A percentile compares a stretch with the other conserved stretches of the same genome.
Conservation (phyloP, 2,797 vertebrate genomes). For the Tangara arthus region DNA sequence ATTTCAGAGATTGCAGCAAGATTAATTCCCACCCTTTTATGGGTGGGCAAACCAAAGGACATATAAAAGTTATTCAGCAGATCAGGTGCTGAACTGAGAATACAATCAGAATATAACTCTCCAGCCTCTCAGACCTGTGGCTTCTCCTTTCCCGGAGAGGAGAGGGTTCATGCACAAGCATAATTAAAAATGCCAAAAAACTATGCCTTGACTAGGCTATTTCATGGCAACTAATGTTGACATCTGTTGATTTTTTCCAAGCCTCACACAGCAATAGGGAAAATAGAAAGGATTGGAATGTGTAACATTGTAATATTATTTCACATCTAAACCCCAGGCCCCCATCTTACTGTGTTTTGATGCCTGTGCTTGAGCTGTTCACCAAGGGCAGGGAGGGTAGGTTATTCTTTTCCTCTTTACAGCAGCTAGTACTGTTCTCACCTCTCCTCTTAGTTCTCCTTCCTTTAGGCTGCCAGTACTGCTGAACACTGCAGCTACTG, state of each 20-base stretch:
- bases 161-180: neutral
- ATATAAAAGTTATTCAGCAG: neutral
- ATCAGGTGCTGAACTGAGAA: neutral
- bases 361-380: neutral
- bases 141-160: neutral
- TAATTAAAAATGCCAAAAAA: neutral
- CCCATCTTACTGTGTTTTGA: neutral
- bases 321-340: too few relatives aligned
- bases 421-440: neutral
- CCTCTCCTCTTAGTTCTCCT: neutral
- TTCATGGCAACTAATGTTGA: neutral
- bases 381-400: neutral
- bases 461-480: neutral
- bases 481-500: neutral
- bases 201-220: neutral
- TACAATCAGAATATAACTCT: neutral
- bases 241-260: neutral
- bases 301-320: neutral
- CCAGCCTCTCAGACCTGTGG: neutral
- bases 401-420: neutral
- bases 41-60: neutral
- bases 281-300: neutral
- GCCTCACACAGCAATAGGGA: neutral
- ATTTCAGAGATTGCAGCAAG: neutral
- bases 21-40: neutral